phyloP scores from a whole-genome alignment of 2,888 invertebrate genomes.

The Scaptomyza cyrtandrae region DNA sequence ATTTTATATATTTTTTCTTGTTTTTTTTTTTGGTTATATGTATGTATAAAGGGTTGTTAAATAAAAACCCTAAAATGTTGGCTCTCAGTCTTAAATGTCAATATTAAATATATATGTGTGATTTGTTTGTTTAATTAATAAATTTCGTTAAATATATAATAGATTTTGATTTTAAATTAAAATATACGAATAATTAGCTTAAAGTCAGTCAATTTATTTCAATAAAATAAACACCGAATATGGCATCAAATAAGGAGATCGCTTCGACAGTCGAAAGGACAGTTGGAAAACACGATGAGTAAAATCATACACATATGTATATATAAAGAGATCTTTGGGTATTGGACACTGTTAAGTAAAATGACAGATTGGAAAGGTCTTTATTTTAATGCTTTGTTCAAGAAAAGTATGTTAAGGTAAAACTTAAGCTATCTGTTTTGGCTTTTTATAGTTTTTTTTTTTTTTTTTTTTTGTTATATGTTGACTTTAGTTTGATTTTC shows the following conservation, averaged over 20 bases:
- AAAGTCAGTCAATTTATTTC: conserved; percentile 58
- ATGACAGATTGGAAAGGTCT: conserved; percentile 4
- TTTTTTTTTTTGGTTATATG: conserved; percentile 37
- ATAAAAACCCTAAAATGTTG: conserved; percentile 45
- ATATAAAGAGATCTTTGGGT: conserved; percentile 54
- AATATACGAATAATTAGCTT: conserved; percentile 25
- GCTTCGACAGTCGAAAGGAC: conserved; percentile 26
- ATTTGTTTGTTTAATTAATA: conserved; percentile 27
- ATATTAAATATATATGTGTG: conserved; percentile 32
- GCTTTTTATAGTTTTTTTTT: conserved; percentile 37
- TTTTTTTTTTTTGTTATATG: conserved; percentile 29
- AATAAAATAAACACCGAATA: conserved; percentile 53
- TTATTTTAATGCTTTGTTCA: neutral
- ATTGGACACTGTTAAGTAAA: conserved; percentile 14
- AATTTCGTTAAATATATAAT: conserved; percentile 28
- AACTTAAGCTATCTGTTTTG: conserved; percentile 40
- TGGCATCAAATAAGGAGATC: conserved; percentile 61
- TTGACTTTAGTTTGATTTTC: conserved; percentile 6
- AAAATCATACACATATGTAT: conserved; percentile 20
- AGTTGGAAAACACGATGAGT: conserved; percentile 5
- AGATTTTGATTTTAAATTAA: conserved; percentile 17
- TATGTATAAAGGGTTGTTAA: conserved; percentile 30
- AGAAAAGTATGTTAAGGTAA: conserved; percentile 3
- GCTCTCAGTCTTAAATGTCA: conserved; percentile 68
- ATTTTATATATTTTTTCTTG: conserved; percentile 12